Base-by-base conservation (phyloP, 2,888 invertebrate species). In the Listrodromus nycthemerus region DNA sequence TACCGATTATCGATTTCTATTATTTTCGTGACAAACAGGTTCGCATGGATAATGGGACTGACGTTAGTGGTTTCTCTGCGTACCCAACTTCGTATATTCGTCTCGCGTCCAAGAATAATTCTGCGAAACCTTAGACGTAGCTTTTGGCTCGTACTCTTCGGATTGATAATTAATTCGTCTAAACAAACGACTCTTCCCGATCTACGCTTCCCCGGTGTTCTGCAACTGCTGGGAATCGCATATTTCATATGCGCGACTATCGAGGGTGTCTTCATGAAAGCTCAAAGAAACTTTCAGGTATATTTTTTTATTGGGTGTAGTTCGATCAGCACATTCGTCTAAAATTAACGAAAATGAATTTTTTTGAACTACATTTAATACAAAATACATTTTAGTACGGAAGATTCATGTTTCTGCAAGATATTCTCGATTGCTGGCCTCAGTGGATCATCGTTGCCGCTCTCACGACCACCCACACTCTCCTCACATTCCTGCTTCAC, bases 31-130 rank as follows among this genome's bases (percentile, higher is more conserved):
- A 8, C 1, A 2, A 16, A 8, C 86, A 96, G 96, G 96, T 98
- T 98, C 92, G 95, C 97, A 33, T 98, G 97, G 96, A 95, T 97
- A n/a, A 97, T 97, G 97, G 98, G 98, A 0, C 95, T 97, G 82
- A 96, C 97, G 0, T 94, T 97, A 84, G 95, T 96, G 0, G 95
- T 97, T 81, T 96, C 97, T 0, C 94, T 97, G 30, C 95, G 96
- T 86, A 95, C 96, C 0, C 95, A 96, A 74, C 94, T 97, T 1
- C 94, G 96, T 86, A 95, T 96, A 30, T 95, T 96, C 0, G 93
- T 95, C 87, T 95, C 96, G 0, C 94, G 96, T 78, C 90, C 93
- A 27, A 92, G 93, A 86, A 92, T 95, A 19, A 92, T 95, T 52
- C 88, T 94, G 30, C 94, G 94, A 83, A 94, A 94, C 2, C 91